A percentile compares a stretch with the other conserved stretches of the same genome.
These are phyloP conservation scores for Sabellastarte sp. DNA, from an alignment of 2,888 invertebrate species.

Conservation along the genomic window DNA sequence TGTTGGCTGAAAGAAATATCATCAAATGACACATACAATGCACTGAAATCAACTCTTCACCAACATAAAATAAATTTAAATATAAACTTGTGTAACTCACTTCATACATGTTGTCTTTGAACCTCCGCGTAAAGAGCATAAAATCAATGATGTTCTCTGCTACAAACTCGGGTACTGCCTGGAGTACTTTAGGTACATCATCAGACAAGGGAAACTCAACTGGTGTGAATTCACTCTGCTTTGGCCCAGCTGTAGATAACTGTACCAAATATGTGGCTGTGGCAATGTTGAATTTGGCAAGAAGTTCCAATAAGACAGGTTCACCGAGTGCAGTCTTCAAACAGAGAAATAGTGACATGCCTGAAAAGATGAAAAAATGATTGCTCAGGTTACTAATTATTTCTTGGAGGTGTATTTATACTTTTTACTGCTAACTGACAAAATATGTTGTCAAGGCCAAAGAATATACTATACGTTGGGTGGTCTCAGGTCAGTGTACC, in stretches of 20 bases:
- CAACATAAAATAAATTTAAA: too few relatives aligned
- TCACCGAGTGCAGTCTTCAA: constrained; percentile 71
- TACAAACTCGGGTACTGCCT: constrained; percentile 83
- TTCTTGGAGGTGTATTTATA: too few relatives aligned
- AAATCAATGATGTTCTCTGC: constrained; percentile 83
- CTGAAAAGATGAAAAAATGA: constrained; percentile 32
- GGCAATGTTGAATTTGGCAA: constrained; percentile 76
- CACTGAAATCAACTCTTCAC: too few relatives aligned
- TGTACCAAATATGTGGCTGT: constrained; percentile 84
- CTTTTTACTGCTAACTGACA: too few relatives aligned
- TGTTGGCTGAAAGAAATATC: too few relatives aligned
- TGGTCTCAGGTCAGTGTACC: too few relatives aligned
- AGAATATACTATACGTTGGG: too few relatives aligned
- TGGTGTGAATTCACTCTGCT: constrained; percentile 18
- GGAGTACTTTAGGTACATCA: constrained; percentile 42
- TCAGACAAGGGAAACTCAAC: constrained; percentile 52
- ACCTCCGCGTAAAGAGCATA: constrained; percentile 67
- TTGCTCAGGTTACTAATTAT: too few relatives aligned
- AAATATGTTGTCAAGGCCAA: too few relatives aligned
- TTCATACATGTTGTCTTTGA: constrained; percentile 53
- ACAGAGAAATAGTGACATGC: constrained; percentile 50
- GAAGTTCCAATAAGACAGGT: constrained; percentile 70
- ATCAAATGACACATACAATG: too few relatives aligned
- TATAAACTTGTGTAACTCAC: constrained; percentile 38
- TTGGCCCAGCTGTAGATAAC: constrained; percentile 65